Conservation (phyloP, 2,888 invertebrate species). For the Augochlorella aurata region DNA sequence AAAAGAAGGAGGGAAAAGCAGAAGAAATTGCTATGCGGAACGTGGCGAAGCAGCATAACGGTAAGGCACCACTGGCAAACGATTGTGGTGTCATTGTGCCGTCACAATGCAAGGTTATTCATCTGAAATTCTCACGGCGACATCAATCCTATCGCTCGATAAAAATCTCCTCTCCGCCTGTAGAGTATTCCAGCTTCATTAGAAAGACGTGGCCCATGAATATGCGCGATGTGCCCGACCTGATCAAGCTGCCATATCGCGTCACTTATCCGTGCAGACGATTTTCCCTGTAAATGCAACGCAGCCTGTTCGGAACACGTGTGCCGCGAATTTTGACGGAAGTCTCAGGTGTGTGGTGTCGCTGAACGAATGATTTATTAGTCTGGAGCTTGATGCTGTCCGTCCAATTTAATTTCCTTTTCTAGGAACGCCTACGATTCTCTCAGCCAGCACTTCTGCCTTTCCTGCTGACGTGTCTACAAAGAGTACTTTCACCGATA, state of each 20-base stretch:
- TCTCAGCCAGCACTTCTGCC: neutral
- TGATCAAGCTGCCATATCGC: constrained; percentile 69
- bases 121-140: constrained; percentile 80
- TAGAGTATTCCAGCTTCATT: constrained; percentile 64
- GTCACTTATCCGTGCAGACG: constrained; percentile 68
- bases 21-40: constrained; percentile 77
- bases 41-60: constrained; percentile 79
- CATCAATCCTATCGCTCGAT: constrained; percentile 80
- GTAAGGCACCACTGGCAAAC: constrained; percentile 77
- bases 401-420: constrained; percentile 27
- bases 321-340: constrained; percentile 59
- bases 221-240: constrained; percentile 66
- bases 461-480: neutral
- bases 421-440: constrained; percentile 1
- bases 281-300: constrained; percentile 66
- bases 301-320: constrained; percentile 43
- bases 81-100: constrained; percentile 79
- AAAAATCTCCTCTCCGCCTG: constrained; percentile 73
- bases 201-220: constrained; percentile 67
- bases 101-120: constrained; percentile 81
- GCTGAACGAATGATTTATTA: constrained; percentile 28
- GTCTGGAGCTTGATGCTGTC: constrained; percentile 14
- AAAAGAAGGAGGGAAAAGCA: constrained; percentile 33
- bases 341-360: constrained; percentile 25
- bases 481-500: neutral